Percentiles rank a stretch among this genome's conserved stretches.
Evolutionary conservation across 2,113 vertebrate genomes (phyloP).

Genomic region (Vulpes vulpes): DNA sequence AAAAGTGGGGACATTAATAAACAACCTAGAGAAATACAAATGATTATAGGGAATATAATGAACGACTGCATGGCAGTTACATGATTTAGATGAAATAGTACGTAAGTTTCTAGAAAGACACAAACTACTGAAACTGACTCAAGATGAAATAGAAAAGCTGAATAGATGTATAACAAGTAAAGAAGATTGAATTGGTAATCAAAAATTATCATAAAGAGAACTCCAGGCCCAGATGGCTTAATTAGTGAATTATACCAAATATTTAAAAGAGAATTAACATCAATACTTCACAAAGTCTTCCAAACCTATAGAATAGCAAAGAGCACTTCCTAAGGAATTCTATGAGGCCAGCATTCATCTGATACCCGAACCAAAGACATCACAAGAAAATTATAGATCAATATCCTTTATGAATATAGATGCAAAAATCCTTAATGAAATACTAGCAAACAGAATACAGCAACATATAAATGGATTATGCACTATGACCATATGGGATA

Average conservation of each 20-base stretch:
- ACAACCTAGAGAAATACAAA: neutral
- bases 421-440: neutral
- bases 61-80: neutral
- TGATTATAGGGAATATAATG: neutral
- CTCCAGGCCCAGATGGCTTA: neutral
- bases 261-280: neutral
- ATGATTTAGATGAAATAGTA: neutral
- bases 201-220: neutral
- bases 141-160: neutral
- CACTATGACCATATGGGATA: neutral
- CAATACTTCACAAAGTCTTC: neutral
- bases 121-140: neutral
- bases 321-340: neutral
- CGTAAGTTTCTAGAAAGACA: neutral
- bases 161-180: neutral
- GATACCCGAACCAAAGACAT: neutral
- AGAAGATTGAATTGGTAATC: neutral
- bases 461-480: neutral
- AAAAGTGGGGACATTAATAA: neutral
- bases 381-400: neutral
- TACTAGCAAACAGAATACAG: neutral
- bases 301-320: neutral
- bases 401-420: neutral
- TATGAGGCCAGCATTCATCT: neutral
- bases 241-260: neutral